These are phyloP conservation scores for Orchesella cincta DNA, from an alignment of 1,140 invertebrate species.

Conservation along the genomic window DNA sequence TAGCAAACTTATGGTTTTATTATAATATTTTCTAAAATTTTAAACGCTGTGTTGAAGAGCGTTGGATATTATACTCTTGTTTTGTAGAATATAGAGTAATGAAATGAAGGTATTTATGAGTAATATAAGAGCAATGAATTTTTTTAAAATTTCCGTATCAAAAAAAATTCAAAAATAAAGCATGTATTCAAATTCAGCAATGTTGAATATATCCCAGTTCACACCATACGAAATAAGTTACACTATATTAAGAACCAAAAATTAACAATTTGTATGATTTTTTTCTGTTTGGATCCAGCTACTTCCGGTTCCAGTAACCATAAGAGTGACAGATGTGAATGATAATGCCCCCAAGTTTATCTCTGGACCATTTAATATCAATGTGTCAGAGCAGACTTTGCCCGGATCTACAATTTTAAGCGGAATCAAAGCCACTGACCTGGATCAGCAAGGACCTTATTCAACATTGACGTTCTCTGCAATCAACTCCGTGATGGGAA, in stretches of 20 bases:
- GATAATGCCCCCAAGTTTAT: constrained; percentile 67
- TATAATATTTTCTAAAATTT: neutral
- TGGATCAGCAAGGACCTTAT: constrained; percentile 84
- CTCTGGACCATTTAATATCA: constrained; percentile 41
- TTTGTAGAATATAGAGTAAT: no score
- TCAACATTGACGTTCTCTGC: constrained; percentile 80
- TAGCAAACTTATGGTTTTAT: neutral
- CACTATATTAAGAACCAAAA: no score
- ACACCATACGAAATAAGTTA: no score
- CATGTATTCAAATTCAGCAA: no score
- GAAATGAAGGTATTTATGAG: no score
- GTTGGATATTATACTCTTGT: no score
- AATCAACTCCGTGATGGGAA: constrained; percentile 58
- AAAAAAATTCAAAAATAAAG: no score
- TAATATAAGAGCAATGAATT: no score
- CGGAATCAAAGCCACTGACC: constrained; percentile 60
- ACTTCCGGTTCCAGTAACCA: constrained; percentile 84
- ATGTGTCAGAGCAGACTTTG: constrained; percentile 50
- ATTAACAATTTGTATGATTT: no score
- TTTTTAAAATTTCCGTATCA: no score
- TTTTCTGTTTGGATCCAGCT: no score
- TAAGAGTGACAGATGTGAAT: constrained; percentile 88
- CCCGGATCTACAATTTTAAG: constrained; percentile 47
- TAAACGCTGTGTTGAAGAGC: neutral
- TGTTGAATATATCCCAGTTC: no score